Percentiles rank a stretch among this genome's conserved stretches.
phyloP scores from a whole-genome alignment of 2,113 vertebrate genomes.

The Tyto alba region DNA sequence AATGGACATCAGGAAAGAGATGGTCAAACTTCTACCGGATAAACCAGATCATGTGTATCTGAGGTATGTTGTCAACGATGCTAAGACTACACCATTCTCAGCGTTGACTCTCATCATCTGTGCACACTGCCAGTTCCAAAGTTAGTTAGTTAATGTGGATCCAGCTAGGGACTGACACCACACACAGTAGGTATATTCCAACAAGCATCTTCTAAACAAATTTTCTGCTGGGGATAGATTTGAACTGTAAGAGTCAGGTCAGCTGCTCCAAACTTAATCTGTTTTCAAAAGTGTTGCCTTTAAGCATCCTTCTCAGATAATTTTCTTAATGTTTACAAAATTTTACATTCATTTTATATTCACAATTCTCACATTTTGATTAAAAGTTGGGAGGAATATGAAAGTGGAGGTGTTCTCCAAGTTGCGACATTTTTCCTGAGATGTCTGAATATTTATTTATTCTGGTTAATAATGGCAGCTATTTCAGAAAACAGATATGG shows the following conservation, averaged over 20 bases:
- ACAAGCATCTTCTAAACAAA: background rate
- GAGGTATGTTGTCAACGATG: accelerated
- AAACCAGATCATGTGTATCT: background rate
- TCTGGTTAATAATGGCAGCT: background rate
- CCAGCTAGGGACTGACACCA: background rate
- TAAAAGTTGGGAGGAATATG: background rate
- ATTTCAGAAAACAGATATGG: background rate
- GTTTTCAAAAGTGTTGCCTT: background rate
- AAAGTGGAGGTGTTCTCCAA: background rate
- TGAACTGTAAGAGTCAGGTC: background rate
- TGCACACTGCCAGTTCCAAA: background rate
- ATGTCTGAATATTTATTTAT: background rate
- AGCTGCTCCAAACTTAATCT: background rate
- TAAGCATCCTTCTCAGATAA: background rate
- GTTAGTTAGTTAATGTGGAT: background rate
- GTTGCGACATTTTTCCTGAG: background rate
- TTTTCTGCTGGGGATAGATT: background rate
- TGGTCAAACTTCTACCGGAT: background rate
- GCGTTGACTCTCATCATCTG: background rate
- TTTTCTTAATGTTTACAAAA: background rate
- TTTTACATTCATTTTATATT: background rate
- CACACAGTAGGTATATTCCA: background rate
- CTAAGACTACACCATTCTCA: background rate
- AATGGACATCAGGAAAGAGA: background rate
- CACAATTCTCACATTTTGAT: background rate